Conservation (phyloP, 2,888 invertebrate genomes). For the Andrena haemorrhoa region DNA sequence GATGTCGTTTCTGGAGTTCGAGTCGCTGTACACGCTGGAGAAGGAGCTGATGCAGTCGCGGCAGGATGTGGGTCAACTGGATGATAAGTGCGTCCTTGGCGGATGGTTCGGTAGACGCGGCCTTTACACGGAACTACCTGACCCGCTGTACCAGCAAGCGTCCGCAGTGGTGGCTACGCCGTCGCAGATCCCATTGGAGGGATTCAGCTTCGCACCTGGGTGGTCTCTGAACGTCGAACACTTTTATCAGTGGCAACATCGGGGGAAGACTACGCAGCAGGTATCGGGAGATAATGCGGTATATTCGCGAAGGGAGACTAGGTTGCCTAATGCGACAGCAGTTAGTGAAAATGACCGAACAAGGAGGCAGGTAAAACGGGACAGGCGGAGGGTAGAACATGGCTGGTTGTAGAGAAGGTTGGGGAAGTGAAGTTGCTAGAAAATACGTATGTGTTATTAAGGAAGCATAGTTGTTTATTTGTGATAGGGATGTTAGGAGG, state of each 20-base stretch:
- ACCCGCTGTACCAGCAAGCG: conserved; percentile 72
- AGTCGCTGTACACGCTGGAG: conserved; percentile 78
- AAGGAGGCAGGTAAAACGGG: too few species aligned
- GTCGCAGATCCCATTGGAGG: conserved; percentile 83
- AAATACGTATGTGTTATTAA: too few species aligned
- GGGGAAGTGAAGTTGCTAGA: too few species aligned
- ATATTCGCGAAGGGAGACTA: too few species aligned
- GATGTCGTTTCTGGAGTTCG: conserved; percentile 80
- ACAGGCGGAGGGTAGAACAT: too few species aligned
- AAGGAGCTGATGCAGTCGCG: conserved; percentile 76
- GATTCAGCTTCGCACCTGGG: conserved; percentile 88
- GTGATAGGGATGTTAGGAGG: too few species aligned
- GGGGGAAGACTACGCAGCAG: conserved; percentile 87
- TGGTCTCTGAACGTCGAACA: conserved; percentile 88
- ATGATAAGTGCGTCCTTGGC: conserved; percentile 73
- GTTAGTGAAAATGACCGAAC: too few species aligned
- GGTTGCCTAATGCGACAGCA: too few species aligned
- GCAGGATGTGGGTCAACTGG: conserved; percentile 73
- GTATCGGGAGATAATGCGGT: conserved; percentile 80
- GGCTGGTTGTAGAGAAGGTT: too few species aligned
- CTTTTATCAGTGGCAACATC: conserved; percentile 88
- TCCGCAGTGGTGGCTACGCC: conserved; percentile 41
- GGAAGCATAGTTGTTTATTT: too few species aligned
- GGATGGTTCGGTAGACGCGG: conserved; percentile 76
- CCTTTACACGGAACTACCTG: conserved; percentile 79